Base-by-base conservation (phyloP, 2,888 invertebrate species). In the Lymantria dispar region DNA sequence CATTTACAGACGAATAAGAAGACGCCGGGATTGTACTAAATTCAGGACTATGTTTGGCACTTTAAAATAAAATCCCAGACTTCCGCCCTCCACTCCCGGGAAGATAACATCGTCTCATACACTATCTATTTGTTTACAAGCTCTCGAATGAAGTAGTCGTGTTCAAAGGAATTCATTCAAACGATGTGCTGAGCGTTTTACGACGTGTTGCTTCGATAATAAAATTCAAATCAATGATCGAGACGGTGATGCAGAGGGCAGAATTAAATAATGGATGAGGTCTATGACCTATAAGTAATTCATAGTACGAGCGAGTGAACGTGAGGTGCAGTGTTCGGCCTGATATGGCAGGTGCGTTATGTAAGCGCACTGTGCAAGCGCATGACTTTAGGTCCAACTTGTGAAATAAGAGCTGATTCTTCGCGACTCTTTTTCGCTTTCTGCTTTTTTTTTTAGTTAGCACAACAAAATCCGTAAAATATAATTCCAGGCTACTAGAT, bases 321-420 rank as follows among this genome's bases (percentile, higher is more conserved):
- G 85, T 78, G 85, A 85, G 87, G 87, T 84, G 86, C 80, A 83
- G 85, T 83, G 70, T 73, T 70, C 76, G 64, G 81, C 84, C 83
- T 76, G 86, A 89, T 89, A 90, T 85, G 90, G 90, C 91, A 90
- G 90, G 90, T 90, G 89, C 78, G 87, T 90, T 90, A 89, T 88
- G 89, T 89, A 90, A 91, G 81, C 80, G 74, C 70, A 65, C 72
- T 69, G 76, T 76, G 83, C 83, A 72, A 60, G 70, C 74, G 71
- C 73, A 74, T 62, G 68, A 63, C 64, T 67, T 53, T 63, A 22
- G 22, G 22, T 22, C 2, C 5, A 5, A 22, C 22, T 22, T 22
- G 22, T 22, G 5, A 22, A 22, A 22, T 22, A 3, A 22, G 22
- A 22, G 22, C 22, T 22, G 22, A 22, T 22, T 22, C 5, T 22